Percentiles rank a stretch among this genome's conserved stretches.
phyloP scores from a whole-genome alignment of 2,888 invertebrate genomes.

The Harmothoe impar region DNA sequence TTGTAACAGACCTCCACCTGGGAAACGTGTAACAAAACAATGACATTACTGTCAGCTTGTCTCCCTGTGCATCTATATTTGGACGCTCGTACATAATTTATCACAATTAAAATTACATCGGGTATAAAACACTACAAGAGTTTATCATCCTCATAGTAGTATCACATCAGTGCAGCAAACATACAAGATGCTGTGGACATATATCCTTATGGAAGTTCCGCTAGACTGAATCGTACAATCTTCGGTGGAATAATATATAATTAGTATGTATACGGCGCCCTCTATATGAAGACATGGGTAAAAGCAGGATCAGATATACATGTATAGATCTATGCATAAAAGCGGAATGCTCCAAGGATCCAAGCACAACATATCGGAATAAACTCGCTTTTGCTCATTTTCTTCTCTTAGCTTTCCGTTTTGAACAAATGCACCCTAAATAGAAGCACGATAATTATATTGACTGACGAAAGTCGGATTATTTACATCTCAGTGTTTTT shows the following conservation, averaged over 20 bases:
- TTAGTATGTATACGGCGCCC: not conserved
- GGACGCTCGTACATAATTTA: not conserved
- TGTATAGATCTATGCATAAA: too few relatives aligned
- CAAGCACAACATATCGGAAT: too few relatives aligned
- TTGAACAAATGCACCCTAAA: not conserved
- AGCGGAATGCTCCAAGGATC: too few relatives aligned
- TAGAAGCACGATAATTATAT: not conserved
- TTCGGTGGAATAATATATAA: not conserved
- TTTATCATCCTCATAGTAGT: not conserved
- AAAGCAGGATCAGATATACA: too few relatives aligned
- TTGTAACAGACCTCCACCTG: too few relatives aligned
- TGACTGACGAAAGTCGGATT: not conserved
- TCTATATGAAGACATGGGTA: not conserved
- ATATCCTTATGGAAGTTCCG: not conserved
- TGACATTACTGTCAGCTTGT: too few relatives aligned
- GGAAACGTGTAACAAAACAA: too few relatives aligned
- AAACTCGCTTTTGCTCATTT: too few relatives aligned
- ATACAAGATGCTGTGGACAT: not conserved
- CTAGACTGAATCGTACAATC: not conserved
- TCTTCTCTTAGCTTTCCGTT: not conserved
- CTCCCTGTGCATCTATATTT: too few relatives aligned
- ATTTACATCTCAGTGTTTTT: not conserved
- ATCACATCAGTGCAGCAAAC: not conserved
- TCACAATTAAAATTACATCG: conserved; percentile 9
- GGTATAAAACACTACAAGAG: not conserved